Base-by-base conservation (phyloP, 2,888 invertebrate genomes). In the Andrena bicolor region DNA sequence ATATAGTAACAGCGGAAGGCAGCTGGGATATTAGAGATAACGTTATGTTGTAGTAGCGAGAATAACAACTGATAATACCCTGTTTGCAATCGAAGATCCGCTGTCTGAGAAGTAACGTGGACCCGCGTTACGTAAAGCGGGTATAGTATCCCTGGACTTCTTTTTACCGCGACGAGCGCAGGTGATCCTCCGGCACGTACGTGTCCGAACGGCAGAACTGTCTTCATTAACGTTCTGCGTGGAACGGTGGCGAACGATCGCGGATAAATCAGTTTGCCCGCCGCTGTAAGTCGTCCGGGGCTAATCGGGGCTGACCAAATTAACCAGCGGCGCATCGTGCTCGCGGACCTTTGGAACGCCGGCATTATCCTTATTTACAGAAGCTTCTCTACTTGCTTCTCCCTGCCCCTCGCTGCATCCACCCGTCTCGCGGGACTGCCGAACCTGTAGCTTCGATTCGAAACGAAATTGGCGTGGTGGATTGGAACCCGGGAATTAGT, bases 301-400 rank as follows among this genome's bases (percentile, higher is more conserved):
- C 83, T 86, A 86, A 85, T 85, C 86, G 86, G 80, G 85, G 53
- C 64, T 70, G 86, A 69, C 86, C 77, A 78, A 86, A 86, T 86
- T 83, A 86, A 86, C 86, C 73, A 73, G 51, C 68, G 61, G 73
- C 32, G 66, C 66, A 80, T 28, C 68, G 73, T 74, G 71, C 76
- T 41, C 13, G 70, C 58, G 69, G 70, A 70, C 77, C 83, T 64
- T 56, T 60, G 70, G 35, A 70, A 75, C 68, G 77, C 77, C 77
- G 86, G 86, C 61, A 77, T 80, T 83, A 78, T 75, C 76, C 86
- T 83, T 86, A 83, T 85, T 85, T 85, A 80, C 76, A 48, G 75
- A 70, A 53, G 10, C 73, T n/a, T n/a, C 69, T 70, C 8, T 66
- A 28, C 51, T 81, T 64, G 30, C 23, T 63, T 80, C 26, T 35